Conservation (phyloP, 2,888 invertebrate genomes). For the Orthonychiurus folsomi region DNA sequence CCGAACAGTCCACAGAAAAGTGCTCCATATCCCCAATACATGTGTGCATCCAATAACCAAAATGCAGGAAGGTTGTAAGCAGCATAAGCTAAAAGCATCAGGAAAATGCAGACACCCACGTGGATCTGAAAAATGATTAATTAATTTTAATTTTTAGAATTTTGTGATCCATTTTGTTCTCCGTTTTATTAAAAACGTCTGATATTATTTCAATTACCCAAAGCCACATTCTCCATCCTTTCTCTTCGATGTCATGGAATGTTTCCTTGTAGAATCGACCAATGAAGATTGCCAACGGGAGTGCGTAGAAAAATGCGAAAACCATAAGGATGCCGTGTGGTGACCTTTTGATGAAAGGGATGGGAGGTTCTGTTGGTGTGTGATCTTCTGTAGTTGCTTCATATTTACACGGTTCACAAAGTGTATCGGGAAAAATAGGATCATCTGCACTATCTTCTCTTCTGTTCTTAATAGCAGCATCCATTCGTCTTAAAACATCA, state of each 20-base stretch:
- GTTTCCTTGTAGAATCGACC: slow-evolving; percentile 11
- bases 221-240: background rate
- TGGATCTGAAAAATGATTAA: background rate
- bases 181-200: no score
- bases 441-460: background rate
- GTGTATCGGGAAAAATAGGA: background rate
- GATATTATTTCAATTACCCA: no score
- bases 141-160: background rate
- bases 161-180: background rate
- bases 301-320: background rate
- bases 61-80: background rate
- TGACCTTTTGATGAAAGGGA: background rate
- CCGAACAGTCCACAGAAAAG: background rate
- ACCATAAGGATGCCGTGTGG: background rate
- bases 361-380: background rate
- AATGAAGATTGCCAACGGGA: slow-evolving; percentile 1
- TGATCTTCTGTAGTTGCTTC: background rate
- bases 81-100: background rate
- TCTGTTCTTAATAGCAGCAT: background rate
- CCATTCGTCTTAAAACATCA: background rate
- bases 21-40: background rate
- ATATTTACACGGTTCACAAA: background rate
- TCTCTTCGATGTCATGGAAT: background rate
- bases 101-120: background rate
- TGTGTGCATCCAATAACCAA: background rate